phyloP scores from a whole-genome alignment of 23 tunicate genomes.

The Phallusia fumigata region DNA sequence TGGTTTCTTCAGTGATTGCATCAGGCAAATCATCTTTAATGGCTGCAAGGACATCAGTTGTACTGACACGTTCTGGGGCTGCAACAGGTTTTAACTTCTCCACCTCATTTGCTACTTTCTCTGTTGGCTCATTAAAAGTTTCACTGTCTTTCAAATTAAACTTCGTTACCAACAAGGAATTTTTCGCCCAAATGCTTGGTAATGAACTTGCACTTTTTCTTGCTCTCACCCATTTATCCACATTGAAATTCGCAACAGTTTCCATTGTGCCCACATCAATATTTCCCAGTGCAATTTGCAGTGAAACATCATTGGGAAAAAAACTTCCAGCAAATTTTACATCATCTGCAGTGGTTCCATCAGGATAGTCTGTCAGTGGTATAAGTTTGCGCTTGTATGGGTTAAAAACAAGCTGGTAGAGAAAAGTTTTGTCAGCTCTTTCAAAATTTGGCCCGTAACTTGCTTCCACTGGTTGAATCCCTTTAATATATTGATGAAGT shows the following conservation, averaged over 20 bases:
- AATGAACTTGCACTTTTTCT: slow-evolving; percentile 12
- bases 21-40: neutral
- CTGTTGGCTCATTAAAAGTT: neutral
- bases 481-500: slow-evolving; percentile 79
- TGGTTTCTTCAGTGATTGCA: neutral
- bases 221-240: slow-evolving; percentile 57
- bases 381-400: slow-evolving; percentile 44
- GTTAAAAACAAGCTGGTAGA: slow-evolving; percentile 87
- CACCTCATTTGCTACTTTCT: neutral
- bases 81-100: neutral
- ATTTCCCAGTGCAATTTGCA: slow-evolving; percentile 87
- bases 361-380: slow-evolving; percentile 76
- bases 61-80: neutral
- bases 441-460: slow-evolving; percentile 70
- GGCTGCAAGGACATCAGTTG: neutral
- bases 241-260: slow-evolving; percentile 60
- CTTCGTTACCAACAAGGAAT: neutral
- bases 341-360: slow-evolving; percentile 34
- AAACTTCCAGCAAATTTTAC: slow-evolving; percentile 72
- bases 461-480: slow-evolving; percentile 57
- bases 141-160: neutral
- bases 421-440: slow-evolving; percentile 88
- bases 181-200: slow-evolving; percentile 45
- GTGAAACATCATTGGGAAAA: slow-evolving; percentile 42
- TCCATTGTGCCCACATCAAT: slow-evolving; percentile 59